Conservation (phyloP, 2,888 invertebrate species). For the Anorthoa munda region DNA sequence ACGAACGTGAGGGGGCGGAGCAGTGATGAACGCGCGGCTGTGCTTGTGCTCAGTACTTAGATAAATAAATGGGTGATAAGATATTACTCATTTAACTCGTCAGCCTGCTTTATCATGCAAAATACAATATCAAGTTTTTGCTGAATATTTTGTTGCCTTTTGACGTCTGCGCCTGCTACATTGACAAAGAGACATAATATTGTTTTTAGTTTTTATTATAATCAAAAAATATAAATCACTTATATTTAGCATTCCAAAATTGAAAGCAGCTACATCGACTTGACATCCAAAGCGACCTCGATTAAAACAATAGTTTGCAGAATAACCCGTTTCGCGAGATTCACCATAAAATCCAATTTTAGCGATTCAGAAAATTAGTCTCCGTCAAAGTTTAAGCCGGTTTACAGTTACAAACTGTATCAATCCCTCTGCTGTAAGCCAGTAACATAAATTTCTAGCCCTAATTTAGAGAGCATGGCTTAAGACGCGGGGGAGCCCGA, state of each 20-base stretch:
- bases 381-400: slow-evolving; percentile 73
- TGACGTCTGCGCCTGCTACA: slow-evolving; percentile 7
- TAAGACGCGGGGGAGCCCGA: slow-evolving; percentile 86
- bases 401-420: slow-evolving; percentile 68
- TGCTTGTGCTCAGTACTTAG: slow-evolving; percentile 59
- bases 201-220: neutral
- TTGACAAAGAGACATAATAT: slow-evolving; percentile 26
- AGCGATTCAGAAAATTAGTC: slow-evolving; percentile 71
- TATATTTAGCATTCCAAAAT: neutral
- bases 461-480: slow-evolving; percentile 82
- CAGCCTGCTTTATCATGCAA: slow-evolving; percentile 39
- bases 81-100: slow-evolving; percentile 58
- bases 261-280: slow-evolving; percentile 1
- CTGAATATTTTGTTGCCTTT: slow-evolving; percentile 30
- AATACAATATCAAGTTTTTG: slow-evolving; percentile 33
- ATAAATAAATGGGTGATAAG: slow-evolving; percentile 67
- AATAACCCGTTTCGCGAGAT: slow-evolving; percentile 52
- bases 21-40: slow-evolving; percentile 52
- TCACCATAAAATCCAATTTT: slow-evolving; percentile 66
- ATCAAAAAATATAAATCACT: neutral
- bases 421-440: slow-evolving; percentile 77
- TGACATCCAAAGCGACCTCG: slow-evolving; percentile 17
- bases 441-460: slow-evolving; percentile 85
- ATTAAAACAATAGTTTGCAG: slow-evolving; percentile 49
- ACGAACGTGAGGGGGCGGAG: slow-evolving; percentile 66